Evolutionary conservation across 2,888 invertebrate genomes (phyloP).

Genomic region (Hermaeophaga mercurialis): DNA sequence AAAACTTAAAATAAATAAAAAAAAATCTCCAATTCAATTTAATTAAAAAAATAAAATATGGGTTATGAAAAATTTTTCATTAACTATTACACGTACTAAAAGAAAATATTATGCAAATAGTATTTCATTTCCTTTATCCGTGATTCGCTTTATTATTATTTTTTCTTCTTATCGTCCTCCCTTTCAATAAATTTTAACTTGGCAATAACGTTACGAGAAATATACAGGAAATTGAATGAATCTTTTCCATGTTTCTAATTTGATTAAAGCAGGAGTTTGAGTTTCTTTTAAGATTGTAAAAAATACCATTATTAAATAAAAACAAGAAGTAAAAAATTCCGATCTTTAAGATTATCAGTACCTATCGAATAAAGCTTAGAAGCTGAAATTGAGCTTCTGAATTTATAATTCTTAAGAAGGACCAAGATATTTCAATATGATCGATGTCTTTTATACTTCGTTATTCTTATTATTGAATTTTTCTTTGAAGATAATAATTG

Average conservation of each 20-base stretch:
- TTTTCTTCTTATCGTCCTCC: slow-evolving; percentile 27
- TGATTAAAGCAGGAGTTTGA: slow-evolving; percentile 22
- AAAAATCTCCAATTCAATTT: too few species aligned
- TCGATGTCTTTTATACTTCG: too few species aligned
- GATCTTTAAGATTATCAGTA: not conserved
- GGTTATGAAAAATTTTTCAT: too few species aligned
- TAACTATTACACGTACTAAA: too few species aligned
- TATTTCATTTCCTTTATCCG: slow-evolving; percentile 25
- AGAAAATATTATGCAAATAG: slow-evolving; percentile 25
- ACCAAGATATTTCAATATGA: too few species aligned
- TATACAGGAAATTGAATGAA: slow-evolving; percentile 36
- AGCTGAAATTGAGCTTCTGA: not conserved
- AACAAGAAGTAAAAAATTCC: not conserved
- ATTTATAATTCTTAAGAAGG: not conserved
- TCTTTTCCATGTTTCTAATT: slow-evolving; percentile 32
- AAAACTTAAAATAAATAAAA: too few species aligned
- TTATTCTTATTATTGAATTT: too few species aligned
- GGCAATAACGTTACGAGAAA: slow-evolving; percentile 33
- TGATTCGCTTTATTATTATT: slow-evolving; percentile 28
- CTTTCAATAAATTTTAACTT: slow-evolving; percentile 29
- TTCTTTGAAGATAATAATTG: too few species aligned
- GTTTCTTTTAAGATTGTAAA: slow-evolving; percentile 14
- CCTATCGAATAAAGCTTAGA: not conserved
- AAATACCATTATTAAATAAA: slow-evolving; percentile 10
- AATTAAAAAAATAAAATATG: too few species aligned